phyloP scores from a whole-genome alignment of 2,113 vertebrate species.

The Crotalus helleri region DNA sequence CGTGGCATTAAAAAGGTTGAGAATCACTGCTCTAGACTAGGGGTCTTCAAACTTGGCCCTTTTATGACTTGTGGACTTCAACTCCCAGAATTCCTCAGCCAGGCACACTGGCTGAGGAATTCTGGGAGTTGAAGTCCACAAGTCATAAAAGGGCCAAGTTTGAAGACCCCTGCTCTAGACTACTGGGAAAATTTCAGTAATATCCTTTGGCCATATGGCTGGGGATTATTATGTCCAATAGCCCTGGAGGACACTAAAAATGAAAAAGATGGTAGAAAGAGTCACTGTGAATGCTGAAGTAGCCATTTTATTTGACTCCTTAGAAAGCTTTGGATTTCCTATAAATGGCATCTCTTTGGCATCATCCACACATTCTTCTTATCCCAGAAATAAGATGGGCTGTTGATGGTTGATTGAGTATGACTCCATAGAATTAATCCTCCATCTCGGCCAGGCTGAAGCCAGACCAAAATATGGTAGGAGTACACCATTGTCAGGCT shows the following conservation, averaged over 20 bases:
- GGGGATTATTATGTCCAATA: not conserved
- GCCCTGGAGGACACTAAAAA: not conserved
- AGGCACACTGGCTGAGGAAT: too few relatives aligned
- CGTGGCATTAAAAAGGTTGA: too few relatives aligned
- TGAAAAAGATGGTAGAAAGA: not conserved
- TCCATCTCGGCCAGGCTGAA: not conserved
- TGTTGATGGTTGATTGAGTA: not conserved
- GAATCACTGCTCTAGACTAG: not conserved
- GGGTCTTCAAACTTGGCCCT: too few relatives aligned
- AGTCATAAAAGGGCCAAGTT: too few relatives aligned
- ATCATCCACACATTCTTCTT: not conserved
- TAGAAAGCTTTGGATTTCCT: not conserved
- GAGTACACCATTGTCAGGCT: not conserved
- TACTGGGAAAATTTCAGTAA: not conserved
- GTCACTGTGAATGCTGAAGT: not conserved
- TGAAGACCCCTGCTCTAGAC: not conserved
- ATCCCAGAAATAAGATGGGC: not conserved
- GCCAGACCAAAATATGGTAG: not conserved
- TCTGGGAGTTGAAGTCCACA: too few relatives aligned
- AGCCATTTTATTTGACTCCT: not conserved
- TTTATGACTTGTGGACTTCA: too few relatives aligned
- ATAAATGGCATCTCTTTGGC: not conserved
- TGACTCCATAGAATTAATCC: not conserved
- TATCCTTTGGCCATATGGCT: not conserved
- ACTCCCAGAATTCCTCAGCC: too few relatives aligned